Base-by-base conservation (phyloP, 2,113 vertebrate genomes). In the Notiomystis cincta region DNA sequence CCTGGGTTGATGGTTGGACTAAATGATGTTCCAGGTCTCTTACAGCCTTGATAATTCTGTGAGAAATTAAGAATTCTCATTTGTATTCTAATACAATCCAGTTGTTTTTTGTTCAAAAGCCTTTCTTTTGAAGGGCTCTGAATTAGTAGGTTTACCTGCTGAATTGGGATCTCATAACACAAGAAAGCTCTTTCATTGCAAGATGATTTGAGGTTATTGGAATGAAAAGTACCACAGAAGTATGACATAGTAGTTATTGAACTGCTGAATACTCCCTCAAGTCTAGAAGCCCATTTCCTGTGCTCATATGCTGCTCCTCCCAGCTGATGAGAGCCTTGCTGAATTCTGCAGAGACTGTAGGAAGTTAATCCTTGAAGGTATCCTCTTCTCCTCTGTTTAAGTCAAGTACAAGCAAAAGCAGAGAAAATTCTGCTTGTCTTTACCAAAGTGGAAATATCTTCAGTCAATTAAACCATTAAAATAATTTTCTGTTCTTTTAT, bases 1-100 rank as follows among this genome's bases (percentile, higher is more conserved):
- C 20, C 23, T 66, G 14, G 2, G 13, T 38, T 51, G 24, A n/a
- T 0, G 0, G 6, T 7, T 66, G 33, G 15, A 82, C 33, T 51
- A 45, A 44, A n/a, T 30, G 33, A 73, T 1, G 0, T 53, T 53
- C 60, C 24, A 60, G 19, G 15, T 53, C 13, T 45, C 19, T 82
- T 82, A 20, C 53, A 53, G 54, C 9, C 38, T 15, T 53, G 20
- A 66, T 38, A 51, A 53, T 82, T 75, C 45, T n/a, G 60, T 45
- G 11, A 87, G 33, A 83, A 87, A 54, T 62, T 57, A 84, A 54
- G 51, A 51, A 58, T 82, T 93, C 54, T 69, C 19, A 53, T 65
- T 57, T 67, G 21, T 69, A 38, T 40, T 83, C 20, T 45, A 38
- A 15, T 27, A 85, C 90, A 87, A 85, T 79, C 13, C 6, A 48